Conservation (phyloP, 2,113 vertebrate species). For the Microtus montanus region DNA sequence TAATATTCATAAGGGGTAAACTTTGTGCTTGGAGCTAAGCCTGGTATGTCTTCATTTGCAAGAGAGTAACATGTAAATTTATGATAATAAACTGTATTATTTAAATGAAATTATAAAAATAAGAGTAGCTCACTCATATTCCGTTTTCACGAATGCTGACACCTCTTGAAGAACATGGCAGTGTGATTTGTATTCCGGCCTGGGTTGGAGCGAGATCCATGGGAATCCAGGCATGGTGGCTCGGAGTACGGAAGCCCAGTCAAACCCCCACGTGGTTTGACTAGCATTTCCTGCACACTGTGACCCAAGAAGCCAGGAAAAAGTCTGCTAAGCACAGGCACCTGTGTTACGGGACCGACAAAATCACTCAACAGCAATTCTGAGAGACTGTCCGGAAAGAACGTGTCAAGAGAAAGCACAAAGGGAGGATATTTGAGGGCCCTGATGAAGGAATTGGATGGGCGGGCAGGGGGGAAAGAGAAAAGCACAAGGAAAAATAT, state of each 20-base stretch:
- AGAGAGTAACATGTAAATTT: constrained; percentile 74
- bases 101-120: constrained; percentile 78
- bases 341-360: constrained; percentile 21
- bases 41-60: constrained; percentile 68
- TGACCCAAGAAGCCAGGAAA: constrained; percentile 7
- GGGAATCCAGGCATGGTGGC: not conserved
- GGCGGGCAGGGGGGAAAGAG: not conserved
- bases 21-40: constrained; percentile 70
- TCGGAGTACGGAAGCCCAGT: constrained; percentile 5
- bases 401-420: not conserved
- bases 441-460: not conserved
- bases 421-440: not conserved
- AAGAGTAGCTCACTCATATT: constrained; percentile 64
- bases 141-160: constrained; percentile 64
- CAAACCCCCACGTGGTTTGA: not conserved
- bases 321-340: constrained; percentile 4
- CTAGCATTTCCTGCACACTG: not conserved
- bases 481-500: not conserved
- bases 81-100: constrained; percentile 76
- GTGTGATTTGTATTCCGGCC: constrained; percentile 48
- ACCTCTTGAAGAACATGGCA: constrained; percentile 53
- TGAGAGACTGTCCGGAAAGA: not conserved
- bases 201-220: not conserved
- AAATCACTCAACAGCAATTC: constrained; percentile 39
- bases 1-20: constrained; percentile 71